Evolutionary conservation across 2,888 invertebrate genomes (phyloP), one percentile per base, ranked within the genome.

Genomic region (Ferdinandea cuprea): DNA sequence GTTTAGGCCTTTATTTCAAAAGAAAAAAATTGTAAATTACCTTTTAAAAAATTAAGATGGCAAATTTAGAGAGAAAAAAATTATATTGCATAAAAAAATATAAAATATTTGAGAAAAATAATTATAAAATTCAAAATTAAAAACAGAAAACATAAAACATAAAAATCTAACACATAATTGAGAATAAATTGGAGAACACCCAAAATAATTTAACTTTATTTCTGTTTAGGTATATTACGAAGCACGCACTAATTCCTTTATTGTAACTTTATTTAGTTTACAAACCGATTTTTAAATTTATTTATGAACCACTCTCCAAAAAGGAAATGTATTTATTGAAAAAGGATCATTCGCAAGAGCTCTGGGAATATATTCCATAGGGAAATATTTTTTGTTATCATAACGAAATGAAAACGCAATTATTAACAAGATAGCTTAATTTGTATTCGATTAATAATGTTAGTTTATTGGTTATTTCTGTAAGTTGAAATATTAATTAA

Each of bases 1-100:
- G 93, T 93, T 93, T 93, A 93, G 93, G 93, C 93, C 93, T 93
- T 93, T 92, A 92, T 92, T 93, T 92, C 93, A 92, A 93, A 93
- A 93, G 92, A 92, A 90, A 92, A 90, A 92, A 92, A 92, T 92
- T 90, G 86, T 81, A 85, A 86, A 86, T 86, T 86, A 86, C 89
- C 90, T 90, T 89, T 87, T 87, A 90, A 89, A 88, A 89, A 88
- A 89, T 90, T 89, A 90, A 91, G 90, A 91, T 89, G 91, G 91
- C 91, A 91, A 91, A 91, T 90, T 91, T 69, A 78, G 66, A 74
- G 68, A 78, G 15, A 73, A 80, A 80, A 85, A 85, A 85, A 80
- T 69, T 85, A 68, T 84, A 84, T 61, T 85, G 80, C 32, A 85
- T 81, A 66, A 78, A 66, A 25, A 78, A 86, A 87, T 69, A 65